Conservation (phyloP, 2,888 invertebrate species). For the Arge pagana region DNA sequence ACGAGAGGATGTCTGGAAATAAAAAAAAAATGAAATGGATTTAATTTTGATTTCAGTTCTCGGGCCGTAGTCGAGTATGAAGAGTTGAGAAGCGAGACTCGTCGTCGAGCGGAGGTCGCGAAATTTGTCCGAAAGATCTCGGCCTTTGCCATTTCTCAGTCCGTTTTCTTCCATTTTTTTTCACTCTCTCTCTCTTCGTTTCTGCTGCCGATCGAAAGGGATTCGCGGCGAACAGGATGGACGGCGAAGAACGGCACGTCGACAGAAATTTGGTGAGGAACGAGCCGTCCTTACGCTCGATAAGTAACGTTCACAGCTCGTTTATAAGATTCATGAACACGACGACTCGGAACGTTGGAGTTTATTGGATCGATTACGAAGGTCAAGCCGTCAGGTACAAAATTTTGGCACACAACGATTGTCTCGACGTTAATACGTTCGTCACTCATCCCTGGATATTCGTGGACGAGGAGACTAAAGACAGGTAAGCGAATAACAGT, state of each 20-base stretch:
- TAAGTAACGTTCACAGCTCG: constrained; percentile 46
- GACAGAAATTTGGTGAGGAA: constrained; percentile 19
- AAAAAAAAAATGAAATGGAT: constrained; percentile 15
- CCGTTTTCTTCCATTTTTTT: constrained; percentile 18
- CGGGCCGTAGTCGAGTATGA: constrained; percentile 21
- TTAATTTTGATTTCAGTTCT: constrained; percentile 22
- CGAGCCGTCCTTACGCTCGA: constrained; percentile 41
- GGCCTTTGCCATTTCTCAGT: constrained; percentile 33
- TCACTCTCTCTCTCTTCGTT: neutral
- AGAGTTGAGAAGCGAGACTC: constrained; percentile 19
- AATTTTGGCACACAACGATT: constrained; percentile 62
- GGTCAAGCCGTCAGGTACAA: constrained; percentile 68
- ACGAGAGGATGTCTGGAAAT: no score
- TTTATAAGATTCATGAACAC: constrained; percentile 68
- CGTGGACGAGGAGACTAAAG: constrained; percentile 70
- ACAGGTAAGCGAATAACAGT: constrained; percentile 60
- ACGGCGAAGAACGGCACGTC: constrained; percentile 5
- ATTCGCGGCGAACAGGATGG: constrained; percentile 1
- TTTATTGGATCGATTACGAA: constrained; percentile 79
- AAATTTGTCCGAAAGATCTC: constrained; percentile 26
- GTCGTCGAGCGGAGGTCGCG: constrained; percentile 4
- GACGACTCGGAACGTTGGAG: constrained; percentile 63
- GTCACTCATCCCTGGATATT: constrained; percentile 87
- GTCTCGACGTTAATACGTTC: constrained; percentile 74
- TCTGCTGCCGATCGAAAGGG: constrained; percentile 9